Percentiles rank a stretch among this genome's conserved stretches.
Evolutionary conservation across 2,113 vertebrate genomes (phyloP).

Genomic region (Podarcis cretensis): DNA sequence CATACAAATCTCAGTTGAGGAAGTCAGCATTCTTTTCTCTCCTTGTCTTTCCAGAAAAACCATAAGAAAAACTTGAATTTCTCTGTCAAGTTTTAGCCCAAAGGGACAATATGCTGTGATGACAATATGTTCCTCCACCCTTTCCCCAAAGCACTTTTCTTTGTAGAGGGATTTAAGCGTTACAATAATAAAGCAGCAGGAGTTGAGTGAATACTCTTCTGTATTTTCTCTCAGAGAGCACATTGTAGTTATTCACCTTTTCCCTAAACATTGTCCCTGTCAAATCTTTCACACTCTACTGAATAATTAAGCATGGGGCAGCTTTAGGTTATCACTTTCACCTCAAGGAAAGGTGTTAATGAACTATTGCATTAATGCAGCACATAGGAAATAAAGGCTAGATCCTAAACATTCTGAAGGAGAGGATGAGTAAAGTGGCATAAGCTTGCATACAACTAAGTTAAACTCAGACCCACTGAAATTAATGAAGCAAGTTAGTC

Average conservation of each 20-base stretch:
- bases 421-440: neutral
- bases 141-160: neutral
- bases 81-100: neutral
- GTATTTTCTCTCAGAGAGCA: neutral
- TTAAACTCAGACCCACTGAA: too few species aligned
- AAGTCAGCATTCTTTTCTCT: neutral
- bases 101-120: neutral
- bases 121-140: rapidly evolving
- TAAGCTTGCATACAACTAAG: neutral
- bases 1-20: too few species aligned
- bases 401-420: neutral
- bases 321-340: neutral
- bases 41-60: neutral
- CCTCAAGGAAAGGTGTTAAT: neutral
- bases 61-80: neutral
- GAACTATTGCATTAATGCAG: neutral
- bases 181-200: neutral
- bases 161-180: neutral
- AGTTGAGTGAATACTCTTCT: neutral
- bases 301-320: neutral
- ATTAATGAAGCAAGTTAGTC: too few species aligned
- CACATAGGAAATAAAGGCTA: neutral
- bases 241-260: neutral
- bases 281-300: too few species aligned
- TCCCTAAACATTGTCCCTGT: neutral